Evolutionary conservation across 2,888 invertebrate species (phyloP).

Genomic region (Latrodectus hesperus): DNA sequence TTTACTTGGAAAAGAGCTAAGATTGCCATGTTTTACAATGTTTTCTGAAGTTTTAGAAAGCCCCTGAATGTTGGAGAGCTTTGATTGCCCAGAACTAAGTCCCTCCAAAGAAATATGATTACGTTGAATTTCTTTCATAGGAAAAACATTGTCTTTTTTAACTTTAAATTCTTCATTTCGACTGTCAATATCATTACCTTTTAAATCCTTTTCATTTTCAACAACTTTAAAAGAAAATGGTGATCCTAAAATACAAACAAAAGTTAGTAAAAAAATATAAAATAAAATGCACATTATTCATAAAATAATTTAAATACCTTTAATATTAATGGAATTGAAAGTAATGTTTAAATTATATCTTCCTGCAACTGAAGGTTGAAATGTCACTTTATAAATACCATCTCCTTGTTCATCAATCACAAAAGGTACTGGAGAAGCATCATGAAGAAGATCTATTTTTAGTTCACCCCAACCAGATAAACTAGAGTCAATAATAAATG

Average conservation of each 20-base stretch:
- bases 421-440: slow-evolving; percentile 81
- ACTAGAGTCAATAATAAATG: slow-evolving; percentile 83
- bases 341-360: slow-evolving; percentile 93
- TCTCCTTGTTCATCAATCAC: slow-evolving; percentile 82
- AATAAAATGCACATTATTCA: neutral
- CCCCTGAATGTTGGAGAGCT: slow-evolving; percentile 21
- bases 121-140: slow-evolving; percentile 53
- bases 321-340: slow-evolving; percentile 81
- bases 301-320: slow-evolving; percentile 48
- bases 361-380: slow-evolving; percentile 93
- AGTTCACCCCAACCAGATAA: slow-evolving; percentile 91
- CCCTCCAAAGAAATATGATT: slow-evolving; percentile 57
- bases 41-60: slow-evolving; percentile 17
- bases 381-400: slow-evolving; percentile 88
- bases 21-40: slow-evolving; percentile 9
- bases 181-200: slow-evolving; percentile 52
- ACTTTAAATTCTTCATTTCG: slow-evolving; percentile 35
- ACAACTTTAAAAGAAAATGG: slow-evolving; percentile 74
- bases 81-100: slow-evolving; percentile 5
- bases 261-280: neutral
- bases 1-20: slow-evolving; percentile 30
- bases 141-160: slow-evolving; percentile 44
- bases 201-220: slow-evolving; percentile 57
- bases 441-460: slow-evolving; percentile 91
- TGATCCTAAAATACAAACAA: slow-evolving; percentile 73